Evolutionary conservation across 2,797 vertebrate species (phyloP).

Genomic region (Scomberomorus guttatus): DNA sequence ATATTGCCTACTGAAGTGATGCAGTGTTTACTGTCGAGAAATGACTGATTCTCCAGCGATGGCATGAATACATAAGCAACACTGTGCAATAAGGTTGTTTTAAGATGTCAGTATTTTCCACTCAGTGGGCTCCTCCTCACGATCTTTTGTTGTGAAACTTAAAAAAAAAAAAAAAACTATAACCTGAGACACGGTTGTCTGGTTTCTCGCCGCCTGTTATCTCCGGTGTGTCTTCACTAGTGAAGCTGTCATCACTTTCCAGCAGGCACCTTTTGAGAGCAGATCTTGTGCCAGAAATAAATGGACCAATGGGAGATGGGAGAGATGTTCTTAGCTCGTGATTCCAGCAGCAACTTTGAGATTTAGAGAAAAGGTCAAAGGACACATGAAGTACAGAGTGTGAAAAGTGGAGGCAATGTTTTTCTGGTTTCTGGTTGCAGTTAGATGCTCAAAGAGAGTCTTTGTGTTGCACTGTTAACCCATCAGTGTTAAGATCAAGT

Average conservation of each 20-base stretch:
- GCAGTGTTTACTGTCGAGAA: neutral
- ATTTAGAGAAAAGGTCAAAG: slow-evolving; percentile 51
- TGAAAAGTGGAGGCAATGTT: neutral
- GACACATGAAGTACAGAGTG: slow-evolving; percentile 8
- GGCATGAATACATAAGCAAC: neutral
- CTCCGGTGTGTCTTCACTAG: slow-evolving; percentile 18
- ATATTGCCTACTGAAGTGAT: neutral
- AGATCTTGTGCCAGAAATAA: slow-evolving; percentile 65
- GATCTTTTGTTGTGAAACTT: neutral
- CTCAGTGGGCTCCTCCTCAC: neutral
- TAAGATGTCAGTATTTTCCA: slow-evolving; percentile 4
- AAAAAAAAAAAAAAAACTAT: neutral
- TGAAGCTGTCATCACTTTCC: slow-evolving; percentile 51
- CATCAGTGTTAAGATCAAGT: neutral
- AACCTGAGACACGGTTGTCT: slow-evolving; percentile 17
- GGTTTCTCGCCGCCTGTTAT: slow-evolving; percentile 22
- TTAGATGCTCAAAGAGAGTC: neutral
- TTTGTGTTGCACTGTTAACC: neutral
- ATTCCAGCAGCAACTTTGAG: slow-evolving; percentile 27
- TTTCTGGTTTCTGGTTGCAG: neutral
- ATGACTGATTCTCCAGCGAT: neutral
- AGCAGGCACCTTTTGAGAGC: slow-evolving; percentile 39
- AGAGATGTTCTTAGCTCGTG: slow-evolving; percentile 47
- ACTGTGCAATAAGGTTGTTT: neutral
- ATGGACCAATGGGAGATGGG: slow-evolving; percentile 38